These are phyloP conservation scores for Rhynchomys soricoides DNA, from an alignment of 2,113 vertebrate species.

Conservation along the genomic window DNA sequence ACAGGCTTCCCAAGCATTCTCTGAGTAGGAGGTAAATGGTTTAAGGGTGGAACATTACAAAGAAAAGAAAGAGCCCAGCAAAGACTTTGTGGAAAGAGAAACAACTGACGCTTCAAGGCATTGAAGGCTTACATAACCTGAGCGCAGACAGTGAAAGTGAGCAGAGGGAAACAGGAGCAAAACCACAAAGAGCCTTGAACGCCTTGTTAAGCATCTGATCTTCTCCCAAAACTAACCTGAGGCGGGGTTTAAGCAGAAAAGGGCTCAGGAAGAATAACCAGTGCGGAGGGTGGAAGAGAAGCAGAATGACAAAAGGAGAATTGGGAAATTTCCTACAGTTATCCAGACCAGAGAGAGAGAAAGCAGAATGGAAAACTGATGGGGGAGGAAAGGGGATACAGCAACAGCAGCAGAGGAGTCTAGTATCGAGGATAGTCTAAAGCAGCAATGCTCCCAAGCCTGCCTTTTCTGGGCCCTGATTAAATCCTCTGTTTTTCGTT, in stretches of 20 bases:
- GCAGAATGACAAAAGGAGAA: not conserved
- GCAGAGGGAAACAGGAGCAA: not conserved
- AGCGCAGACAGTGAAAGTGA: not conserved
- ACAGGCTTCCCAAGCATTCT: slow-evolving; percentile 1
- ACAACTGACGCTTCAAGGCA: slow-evolving; percentile 32
- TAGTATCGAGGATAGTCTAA: not conserved
- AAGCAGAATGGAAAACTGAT: not conserved
- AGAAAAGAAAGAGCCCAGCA: slow-evolving; percentile 11
- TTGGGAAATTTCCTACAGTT: not conserved
- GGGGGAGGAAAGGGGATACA: not conserved
- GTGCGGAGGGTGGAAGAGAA: not conserved
- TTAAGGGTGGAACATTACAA: not conserved
- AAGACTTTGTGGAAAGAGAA: slow-evolving; percentile 41
- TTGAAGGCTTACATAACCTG: slow-evolving; percentile 27
- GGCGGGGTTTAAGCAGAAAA: not conserved
- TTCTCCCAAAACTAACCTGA: slow-evolving; percentile 29
- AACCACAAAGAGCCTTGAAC: slow-evolving; percentile 33
- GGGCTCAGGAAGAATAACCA: not conserved
- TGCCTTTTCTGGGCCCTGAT: not conserved
- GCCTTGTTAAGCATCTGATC: not conserved
- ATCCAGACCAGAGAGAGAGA: slow-evolving; percentile 19
- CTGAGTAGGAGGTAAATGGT: slow-evolving; percentile 36
- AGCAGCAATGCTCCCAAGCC: not conserved
- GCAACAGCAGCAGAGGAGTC: not conserved
- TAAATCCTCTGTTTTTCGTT: not conserved